These are phyloP conservation scores for Gryllus longicercus DNA, from an alignment of 2,888 invertebrate species.

Conservation along the genomic window DNA sequence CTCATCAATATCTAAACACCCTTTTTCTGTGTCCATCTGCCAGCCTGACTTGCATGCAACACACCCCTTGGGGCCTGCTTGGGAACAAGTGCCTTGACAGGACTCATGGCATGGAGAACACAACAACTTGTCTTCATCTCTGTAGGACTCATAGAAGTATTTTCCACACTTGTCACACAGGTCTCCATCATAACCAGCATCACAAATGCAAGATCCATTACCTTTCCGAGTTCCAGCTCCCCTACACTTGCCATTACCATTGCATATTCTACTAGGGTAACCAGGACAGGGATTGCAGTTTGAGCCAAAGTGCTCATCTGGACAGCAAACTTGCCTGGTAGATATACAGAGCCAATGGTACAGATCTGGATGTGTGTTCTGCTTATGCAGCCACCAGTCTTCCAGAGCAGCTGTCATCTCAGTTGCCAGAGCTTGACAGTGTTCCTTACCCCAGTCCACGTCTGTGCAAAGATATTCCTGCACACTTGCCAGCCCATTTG, in stretches of 20 bases:
- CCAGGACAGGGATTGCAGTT: slow-evolving; percentile 78
- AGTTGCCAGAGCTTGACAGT: slow-evolving; percentile 80
- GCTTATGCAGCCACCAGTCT: slow-evolving; percentile 81
- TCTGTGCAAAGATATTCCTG: background rate
- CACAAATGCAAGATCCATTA: slow-evolving; percentile 84
- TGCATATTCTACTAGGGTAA: slow-evolving; percentile 70
- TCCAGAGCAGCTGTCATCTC: slow-evolving; percentile 78
- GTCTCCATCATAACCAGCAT: slow-evolving; percentile 74
- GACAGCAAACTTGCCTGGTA: slow-evolving; percentile 75
- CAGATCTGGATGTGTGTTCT: slow-evolving; percentile 59
- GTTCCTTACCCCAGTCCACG: slow-evolving; percentile 40
- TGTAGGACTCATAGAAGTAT: slow-evolving; percentile 71
- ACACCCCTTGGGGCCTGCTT: slow-evolving; percentile 68
- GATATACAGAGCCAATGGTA: slow-evolving; percentile 76
- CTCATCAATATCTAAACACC: slow-evolving; percentile 82
- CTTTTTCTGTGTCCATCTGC: slow-evolving; percentile 66
- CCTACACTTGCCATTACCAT: slow-evolving; percentile 74
- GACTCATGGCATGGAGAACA: slow-evolving; percentile 77
- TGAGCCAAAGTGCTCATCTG: slow-evolving; percentile 75
- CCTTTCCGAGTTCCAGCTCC: slow-evolving; percentile 92
- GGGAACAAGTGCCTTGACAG: slow-evolving; percentile 73
- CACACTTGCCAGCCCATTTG: background rate
- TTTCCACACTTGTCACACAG: slow-evolving; percentile 72
- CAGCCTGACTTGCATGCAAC: slow-evolving; percentile 69
- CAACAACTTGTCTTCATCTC: slow-evolving; percentile 67